phyloP scores from a whole-genome alignment of 2,888 invertebrate species.

The Drosophila silvestris region DNA sequence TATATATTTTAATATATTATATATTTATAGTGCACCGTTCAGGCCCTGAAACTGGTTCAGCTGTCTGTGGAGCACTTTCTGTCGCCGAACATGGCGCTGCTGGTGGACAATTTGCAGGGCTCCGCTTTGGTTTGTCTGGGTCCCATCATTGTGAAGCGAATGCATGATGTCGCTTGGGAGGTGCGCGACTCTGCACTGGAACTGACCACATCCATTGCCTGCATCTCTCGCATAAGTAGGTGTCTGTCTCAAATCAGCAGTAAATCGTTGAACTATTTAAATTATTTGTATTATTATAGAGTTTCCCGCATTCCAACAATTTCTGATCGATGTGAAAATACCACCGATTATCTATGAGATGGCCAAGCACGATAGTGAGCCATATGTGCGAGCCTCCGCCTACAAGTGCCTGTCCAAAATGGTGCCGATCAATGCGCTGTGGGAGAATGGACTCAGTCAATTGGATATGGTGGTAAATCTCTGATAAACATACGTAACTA shows the following conservation, averaged over 20 bases:
- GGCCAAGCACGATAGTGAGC: slow-evolving; percentile 89
- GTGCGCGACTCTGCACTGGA: slow-evolving; percentile 92
- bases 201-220: slow-evolving; percentile 89
- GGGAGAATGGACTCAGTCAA: slow-evolving; percentile 88
- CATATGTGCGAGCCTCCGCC: slow-evolving; percentile 92
- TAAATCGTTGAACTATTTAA: background rate
- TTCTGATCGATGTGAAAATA: slow-evolving; percentile 88
- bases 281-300: slow-evolving; percentile 85
- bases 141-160: slow-evolving; percentile 88
- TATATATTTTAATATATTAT: slow-evolving; percentile 1
- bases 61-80: slow-evolving; percentile 91
- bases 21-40: slow-evolving; percentile 88
- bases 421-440: slow-evolving; percentile 88
- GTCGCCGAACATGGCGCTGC: slow-evolving; percentile 90
- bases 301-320: slow-evolving; percentile 91
- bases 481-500: background rate
- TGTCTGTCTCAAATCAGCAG: background rate
- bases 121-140: slow-evolving; percentile 89
- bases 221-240: slow-evolving; percentile 90
- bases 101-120: slow-evolving; percentile 89
- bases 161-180: slow-evolving; percentile 92
- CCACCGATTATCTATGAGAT: slow-evolving; percentile 89
- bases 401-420: slow-evolving; percentile 90
- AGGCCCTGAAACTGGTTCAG: slow-evolving; percentile 89
- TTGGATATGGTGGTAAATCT: slow-evolving; percentile 88